Percentiles rank a stretch among this genome's conserved stretches.
Conservation (phyloP, 1,140 invertebrate genomes). For the Helicoverpa zea region DNA sequence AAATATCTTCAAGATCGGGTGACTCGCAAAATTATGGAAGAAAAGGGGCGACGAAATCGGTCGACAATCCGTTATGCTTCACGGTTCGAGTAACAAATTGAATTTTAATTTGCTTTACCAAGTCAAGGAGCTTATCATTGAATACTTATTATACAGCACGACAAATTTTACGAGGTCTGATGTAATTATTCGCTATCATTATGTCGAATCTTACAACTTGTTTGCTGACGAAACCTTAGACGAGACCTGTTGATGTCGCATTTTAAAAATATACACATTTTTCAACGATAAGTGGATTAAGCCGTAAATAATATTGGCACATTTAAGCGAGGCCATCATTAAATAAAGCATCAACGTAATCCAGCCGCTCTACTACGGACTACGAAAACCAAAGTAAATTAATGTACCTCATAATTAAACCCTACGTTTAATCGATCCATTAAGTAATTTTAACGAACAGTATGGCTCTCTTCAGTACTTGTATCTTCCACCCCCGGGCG, state of each 20-base stretch:
- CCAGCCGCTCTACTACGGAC: slow-evolving; percentile 29
- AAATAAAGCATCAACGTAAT: slow-evolving; percentile 44
- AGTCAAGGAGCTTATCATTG: slow-evolving; percentile 81
- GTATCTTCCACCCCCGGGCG: slow-evolving; percentile 67
- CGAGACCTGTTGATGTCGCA: slow-evolving; percentile 46
- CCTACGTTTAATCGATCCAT: slow-evolving; percentile 77
- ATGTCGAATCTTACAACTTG: slow-evolving; percentile 52
- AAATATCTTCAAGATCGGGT: slow-evolving; percentile 75
- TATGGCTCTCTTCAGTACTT: slow-evolving; percentile 72
- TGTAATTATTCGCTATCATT: slow-evolving; percentile 64
- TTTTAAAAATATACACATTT: slow-evolving; percentile 38
- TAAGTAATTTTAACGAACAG: slow-evolving; percentile 81
- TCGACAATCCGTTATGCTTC: slow-evolving; percentile 82
- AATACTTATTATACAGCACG: slow-evolving; percentile 77
- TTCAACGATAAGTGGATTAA: slow-evolving; percentile 40
- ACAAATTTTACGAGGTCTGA: slow-evolving; percentile 69
- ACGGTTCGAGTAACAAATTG: slow-evolving; percentile 83
- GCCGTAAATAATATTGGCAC: slow-evolving; percentile 37
- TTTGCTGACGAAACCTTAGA: slow-evolving; percentile 43
- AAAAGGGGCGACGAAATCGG: slow-evolving; percentile 81
- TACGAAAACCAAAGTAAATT: slow-evolving; percentile 60
- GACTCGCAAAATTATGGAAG: slow-evolving; percentile 79
- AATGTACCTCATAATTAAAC: slow-evolving; percentile 70
- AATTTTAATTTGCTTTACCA: slow-evolving; percentile 84
- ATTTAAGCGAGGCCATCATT: slow-evolving; percentile 45